A percentile compares a stretch with the other conserved stretches of the same genome.
Conservation (phyloP, 2,888 invertebrate genomes). For the Macropis europaea region DNA sequence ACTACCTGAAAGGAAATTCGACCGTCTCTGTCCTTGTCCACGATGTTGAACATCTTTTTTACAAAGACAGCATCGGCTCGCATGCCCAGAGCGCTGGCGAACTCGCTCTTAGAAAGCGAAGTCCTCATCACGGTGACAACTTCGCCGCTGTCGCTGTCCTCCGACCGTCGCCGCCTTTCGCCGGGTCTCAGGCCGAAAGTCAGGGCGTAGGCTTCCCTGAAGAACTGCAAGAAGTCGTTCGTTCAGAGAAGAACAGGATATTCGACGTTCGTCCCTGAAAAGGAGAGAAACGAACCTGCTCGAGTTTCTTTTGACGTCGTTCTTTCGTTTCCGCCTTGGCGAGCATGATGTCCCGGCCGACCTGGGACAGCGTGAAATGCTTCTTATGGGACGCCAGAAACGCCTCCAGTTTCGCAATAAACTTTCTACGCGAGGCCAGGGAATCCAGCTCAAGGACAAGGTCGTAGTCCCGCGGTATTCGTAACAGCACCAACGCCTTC, state of each 20-base stretch:
- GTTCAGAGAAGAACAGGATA: no score
- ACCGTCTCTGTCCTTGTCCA: conserved; percentile 96
- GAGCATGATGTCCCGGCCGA: conserved; percentile 91
- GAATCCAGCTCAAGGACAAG: conserved; percentile 95
- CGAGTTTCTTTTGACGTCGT: conserved; percentile 93
- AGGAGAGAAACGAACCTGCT: conserved; percentile 80
- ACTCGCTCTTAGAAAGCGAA: conserved; percentile 94
- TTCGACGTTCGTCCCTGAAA: no score
- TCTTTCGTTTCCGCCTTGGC: conserved; percentile 96
- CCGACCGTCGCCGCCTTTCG: conserved; percentile 85
- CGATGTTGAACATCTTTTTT: conserved; percentile 98
- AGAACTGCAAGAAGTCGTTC: no score
- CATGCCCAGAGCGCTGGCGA: conserved; percentile 98
- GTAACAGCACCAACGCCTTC: conserved; percentile 88
- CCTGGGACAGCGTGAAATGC: conserved; percentile 84
- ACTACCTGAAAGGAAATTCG: conserved; percentile 93
- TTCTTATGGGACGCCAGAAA: conserved; percentile 92
- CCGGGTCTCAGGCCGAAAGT: conserved; percentile 95
- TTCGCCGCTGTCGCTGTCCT: conserved; percentile 88
- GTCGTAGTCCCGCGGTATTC: conserved; percentile 94
- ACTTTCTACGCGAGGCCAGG: conserved; percentile 89
- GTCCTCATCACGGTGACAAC: conserved; percentile 96
- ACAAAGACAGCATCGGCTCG: conserved; percentile 96
- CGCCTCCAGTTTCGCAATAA: conserved; percentile 91
- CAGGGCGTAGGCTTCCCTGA: conserved; percentile 96